These are phyloP conservation scores for Sussaba pulchella DNA, from an alignment of 2,888 invertebrate species.

Conservation along the genomic window DNA sequence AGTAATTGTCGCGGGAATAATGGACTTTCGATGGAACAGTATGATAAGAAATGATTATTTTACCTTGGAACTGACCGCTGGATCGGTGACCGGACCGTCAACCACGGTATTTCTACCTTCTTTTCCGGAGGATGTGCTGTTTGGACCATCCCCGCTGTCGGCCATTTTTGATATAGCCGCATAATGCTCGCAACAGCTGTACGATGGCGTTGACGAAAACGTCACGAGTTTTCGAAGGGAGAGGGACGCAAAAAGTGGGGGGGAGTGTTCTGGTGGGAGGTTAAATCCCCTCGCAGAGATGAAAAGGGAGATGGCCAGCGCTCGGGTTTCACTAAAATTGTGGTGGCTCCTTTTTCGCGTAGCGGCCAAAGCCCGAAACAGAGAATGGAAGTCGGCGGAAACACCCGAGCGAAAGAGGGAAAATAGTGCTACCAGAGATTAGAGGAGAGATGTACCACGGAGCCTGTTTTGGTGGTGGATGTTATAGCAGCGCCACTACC, in stretches of 20 bases:
- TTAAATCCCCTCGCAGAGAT: too few species aligned
- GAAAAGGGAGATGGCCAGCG: too few species aligned
- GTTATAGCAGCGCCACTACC: too few species aligned
- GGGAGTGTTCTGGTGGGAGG: background rate
- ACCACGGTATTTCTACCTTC: conserved; percentile 85
- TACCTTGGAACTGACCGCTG: conserved; percentile 88
- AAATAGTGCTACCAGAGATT: too few species aligned
- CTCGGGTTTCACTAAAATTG: too few species aligned
- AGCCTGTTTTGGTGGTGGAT: too few species aligned
- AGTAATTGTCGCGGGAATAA: background rate
- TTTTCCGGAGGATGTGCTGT: conserved; percentile 78
- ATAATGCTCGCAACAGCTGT: conserved; percentile 49
- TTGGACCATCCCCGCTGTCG: conserved; percentile 80
- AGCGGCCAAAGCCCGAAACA: too few species aligned
- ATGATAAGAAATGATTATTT: conserved; percentile 53
- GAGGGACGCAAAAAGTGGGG: conserved; percentile 11
- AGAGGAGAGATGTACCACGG: too few species aligned
- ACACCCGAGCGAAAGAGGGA: too few species aligned
- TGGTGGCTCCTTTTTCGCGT: too few species aligned
- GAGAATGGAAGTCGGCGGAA: too few species aligned
- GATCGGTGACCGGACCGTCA: conserved; percentile 92
- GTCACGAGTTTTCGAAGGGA: conserved; percentile 33
- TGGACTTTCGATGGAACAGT: background rate
- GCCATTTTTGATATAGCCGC: conserved; percentile 79
- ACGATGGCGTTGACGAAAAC: conserved; percentile 47